Base-by-base conservation (phyloP, 2,113 vertebrate species). In the Fregetta grallaria region DNA sequence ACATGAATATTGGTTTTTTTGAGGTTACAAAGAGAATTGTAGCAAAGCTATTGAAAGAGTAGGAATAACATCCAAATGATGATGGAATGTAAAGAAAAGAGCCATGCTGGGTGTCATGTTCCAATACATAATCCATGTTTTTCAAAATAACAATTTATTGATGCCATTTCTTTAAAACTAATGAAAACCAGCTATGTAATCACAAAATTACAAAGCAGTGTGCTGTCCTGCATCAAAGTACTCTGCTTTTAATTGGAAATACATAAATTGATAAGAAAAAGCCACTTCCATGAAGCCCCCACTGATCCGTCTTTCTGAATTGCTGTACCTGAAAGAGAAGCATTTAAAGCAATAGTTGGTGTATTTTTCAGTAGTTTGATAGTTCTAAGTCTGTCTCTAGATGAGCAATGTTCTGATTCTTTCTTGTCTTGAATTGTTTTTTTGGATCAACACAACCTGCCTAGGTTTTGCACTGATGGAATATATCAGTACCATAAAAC, bases 131-230 rank as follows among this genome's bases (percentile, higher is more conserved):
- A 86, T 82, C 47, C n/a, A 29, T 30, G n/a, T 81, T 94, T 95
- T 94, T 34, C 50, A 89, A 59, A 85, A 93, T 73, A 88, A 53
- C 47, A 88, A 18, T 81, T 63, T 82, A 66, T 83, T 81, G 34
- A 74, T 87, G 44, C 56, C 34, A n/a, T 92, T 94, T 94, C 73
- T 92, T 45, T 91, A 85, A 83, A 94, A 74, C 58, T 91, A 82
- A 70, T 86, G 78, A 53, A 78, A 91, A 79, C 4, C 45, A 74
- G n/a, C 30, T 52, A 71, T 66, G 42, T 52, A 92, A 78, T 63
- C 44, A 59, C 27, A 61, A 75, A 88, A 76, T 81, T 92, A 58
- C 10, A 61, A 72, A 86, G n/a, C 55, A 49, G 17, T 44, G 9
- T 80, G 23, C 17, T 80, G 45, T 76, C 29, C 29, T n/a, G 7